Evolutionary conservation across 2,888 invertebrate genomes (phyloP).

Genomic region (Temnothorax unifasciatus): DNA sequence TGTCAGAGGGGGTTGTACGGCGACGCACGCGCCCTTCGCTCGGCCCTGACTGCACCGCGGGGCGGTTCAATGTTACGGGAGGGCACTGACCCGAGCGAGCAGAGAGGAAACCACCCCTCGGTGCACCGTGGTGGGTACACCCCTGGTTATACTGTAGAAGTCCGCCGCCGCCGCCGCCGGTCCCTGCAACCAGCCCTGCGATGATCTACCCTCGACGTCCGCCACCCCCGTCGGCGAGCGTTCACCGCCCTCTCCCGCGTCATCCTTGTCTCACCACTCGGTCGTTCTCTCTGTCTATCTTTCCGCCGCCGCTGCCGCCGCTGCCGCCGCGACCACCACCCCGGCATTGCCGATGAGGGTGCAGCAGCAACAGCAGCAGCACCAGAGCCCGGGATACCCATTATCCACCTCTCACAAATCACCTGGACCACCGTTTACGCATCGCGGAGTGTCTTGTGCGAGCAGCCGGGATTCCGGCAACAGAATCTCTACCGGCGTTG

Average conservation of each 20-base stretch:
- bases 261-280: slow-evolving; percentile 32
- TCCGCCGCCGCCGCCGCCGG: slow-evolving; percentile 58
- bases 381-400: slow-evolving; percentile 82
- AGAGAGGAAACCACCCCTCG: slow-evolving; percentile 81
- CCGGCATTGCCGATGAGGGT: slow-evolving; percentile 60
- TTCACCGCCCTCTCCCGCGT: slow-evolving; percentile 43
- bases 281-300: slow-evolving; percentile 51
- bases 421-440: slow-evolving; percentile 75
- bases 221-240: slow-evolving; percentile 30
- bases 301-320: slow-evolving; percentile 56
- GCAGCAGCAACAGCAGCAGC: slow-evolving; percentile 67
- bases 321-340: slow-evolving; percentile 61
- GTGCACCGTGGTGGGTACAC: slow-evolving; percentile 84
- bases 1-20: slow-evolving; percentile 72
- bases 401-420: slow-evolving; percentile 84
- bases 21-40: slow-evolving; percentile 81
- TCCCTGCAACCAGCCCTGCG: slow-evolving; percentile 73
- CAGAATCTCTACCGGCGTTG: slow-evolving; percentile 34
- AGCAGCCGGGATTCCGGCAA: slow-evolving; percentile 44
- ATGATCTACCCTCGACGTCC: slow-evolving; percentile 63
- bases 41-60: slow-evolving; percentile 86
- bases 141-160: slow-evolving; percentile 78
- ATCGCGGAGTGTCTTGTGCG: slow-evolving; percentile 64
- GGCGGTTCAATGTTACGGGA: slow-evolving; percentile 86
- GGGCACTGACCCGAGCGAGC: slow-evolving; percentile 85